phyloP scores from a whole-genome alignment of 1,140 invertebrate species.

The Propsilocerus akamusi region DNA sequence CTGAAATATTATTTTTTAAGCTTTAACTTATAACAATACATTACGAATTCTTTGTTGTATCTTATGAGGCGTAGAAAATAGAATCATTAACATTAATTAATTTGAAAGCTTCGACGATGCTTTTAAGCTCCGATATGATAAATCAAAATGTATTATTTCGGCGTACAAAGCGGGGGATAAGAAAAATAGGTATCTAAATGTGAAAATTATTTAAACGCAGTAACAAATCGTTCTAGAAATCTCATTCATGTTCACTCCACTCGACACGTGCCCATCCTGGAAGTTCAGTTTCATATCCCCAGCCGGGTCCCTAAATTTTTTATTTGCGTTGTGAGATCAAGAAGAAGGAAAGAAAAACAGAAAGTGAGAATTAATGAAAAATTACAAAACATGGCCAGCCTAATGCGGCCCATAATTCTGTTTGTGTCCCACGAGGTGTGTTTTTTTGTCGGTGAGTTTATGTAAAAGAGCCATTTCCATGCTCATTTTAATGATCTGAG shows the following conservation, averaged over 20 bases:
- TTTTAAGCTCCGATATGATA: too few species aligned
- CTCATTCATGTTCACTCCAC: constrained; percentile 41
- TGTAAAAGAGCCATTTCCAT: not conserved
- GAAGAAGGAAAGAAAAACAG: not conserved
- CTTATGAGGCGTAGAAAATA: too few species aligned
- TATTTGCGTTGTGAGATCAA: not conserved
- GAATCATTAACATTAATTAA: too few species aligned
- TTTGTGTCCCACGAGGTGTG: not conserved
- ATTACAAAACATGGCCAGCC: not conserved
- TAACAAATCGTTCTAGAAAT: constrained; percentile 5
- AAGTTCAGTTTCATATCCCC: constrained; percentile 74
- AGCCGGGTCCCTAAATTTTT: constrained; percentile 53
- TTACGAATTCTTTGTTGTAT: too few species aligned
- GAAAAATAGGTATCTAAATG: not conserved
- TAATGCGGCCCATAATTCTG: too few species aligned
- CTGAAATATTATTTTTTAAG: too few species aligned
- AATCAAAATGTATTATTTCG: too few species aligned
- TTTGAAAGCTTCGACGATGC: too few species aligned
- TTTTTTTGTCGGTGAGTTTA: not conserved
- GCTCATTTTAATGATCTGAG: not conserved
- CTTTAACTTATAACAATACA: too few species aligned
- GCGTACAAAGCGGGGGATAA: too few species aligned
- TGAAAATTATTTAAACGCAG: constrained; percentile 1
- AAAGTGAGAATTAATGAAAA: not conserved
- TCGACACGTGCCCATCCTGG: constrained; percentile 73